Conservation (phyloP, 2,888 invertebrate genomes). For the Arge pagana region DNA sequence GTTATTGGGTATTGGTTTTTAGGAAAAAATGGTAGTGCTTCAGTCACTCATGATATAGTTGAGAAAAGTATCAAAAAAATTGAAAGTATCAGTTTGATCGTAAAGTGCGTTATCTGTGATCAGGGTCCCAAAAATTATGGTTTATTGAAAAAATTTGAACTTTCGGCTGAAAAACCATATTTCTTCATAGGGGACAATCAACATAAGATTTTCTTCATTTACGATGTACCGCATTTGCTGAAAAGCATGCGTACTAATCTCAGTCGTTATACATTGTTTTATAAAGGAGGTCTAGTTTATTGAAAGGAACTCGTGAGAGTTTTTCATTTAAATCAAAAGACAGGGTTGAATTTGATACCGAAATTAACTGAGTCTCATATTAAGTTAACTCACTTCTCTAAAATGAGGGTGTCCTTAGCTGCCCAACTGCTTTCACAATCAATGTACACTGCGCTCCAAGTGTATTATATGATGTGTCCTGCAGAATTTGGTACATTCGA, state of each 20-base stretch:
- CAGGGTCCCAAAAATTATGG: constrained; percentile 15
- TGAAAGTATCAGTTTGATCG: neutral
- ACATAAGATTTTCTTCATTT: constrained; percentile 14
- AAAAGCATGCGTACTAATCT: constrained; percentile 18
- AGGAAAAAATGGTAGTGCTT: neutral
- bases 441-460: constrained; percentile 14
- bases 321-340: neutral
- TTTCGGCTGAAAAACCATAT: neutral
- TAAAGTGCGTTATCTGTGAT: constrained; percentile 6
- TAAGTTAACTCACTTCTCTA: neutral
- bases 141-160: neutral
- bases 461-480: constrained; percentile 4
- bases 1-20: constrained; percentile 14
- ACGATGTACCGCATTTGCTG: constrained; percentile 16
- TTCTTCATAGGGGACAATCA: neutral
- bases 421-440: constrained; percentile 16
- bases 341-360: neutral
- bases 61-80: neutral
- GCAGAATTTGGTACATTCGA: neutral
- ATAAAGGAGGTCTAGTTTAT: constrained; percentile 11
- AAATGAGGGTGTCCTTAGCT: constrained; percentile 16
- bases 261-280: neutral
- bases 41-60: neutral
- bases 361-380: neutral
- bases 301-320: constrained; percentile 4